These are phyloP conservation scores for Hermaeophaga mercurialis DNA, from an alignment of 2,888 invertebrate species.

Conservation along the genomic window DNA sequence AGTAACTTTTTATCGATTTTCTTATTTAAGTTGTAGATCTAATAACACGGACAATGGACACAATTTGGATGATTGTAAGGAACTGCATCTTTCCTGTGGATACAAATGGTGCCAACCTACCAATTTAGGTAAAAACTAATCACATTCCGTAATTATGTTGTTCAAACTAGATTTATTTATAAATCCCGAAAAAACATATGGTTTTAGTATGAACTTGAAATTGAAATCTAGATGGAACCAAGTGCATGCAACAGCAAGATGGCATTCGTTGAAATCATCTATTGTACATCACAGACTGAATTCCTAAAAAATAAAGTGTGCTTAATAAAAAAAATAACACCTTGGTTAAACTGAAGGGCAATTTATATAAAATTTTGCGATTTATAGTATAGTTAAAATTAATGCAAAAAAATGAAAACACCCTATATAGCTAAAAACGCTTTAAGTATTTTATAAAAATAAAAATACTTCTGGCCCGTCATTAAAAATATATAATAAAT, in stretches of 20 bases:
- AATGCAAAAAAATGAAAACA: not conserved
- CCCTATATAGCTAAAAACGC: not conserved
- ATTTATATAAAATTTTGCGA: not conserved
- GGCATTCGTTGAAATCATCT: not conserved
- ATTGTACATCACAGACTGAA: not conserved
- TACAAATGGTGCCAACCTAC: too few relatives aligned
- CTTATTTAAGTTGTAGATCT: too few relatives aligned
- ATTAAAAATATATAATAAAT: not conserved
- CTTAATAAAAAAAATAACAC: not conserved
- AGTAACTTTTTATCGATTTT: too few relatives aligned
- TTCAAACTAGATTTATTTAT: too few relatives aligned
- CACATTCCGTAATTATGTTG: too few relatives aligned
- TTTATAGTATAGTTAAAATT: slow-evolving; percentile 6
- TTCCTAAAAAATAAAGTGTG: not conserved
- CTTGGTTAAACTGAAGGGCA: not conserved
- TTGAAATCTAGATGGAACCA: too few relatives aligned
- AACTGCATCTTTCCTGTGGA: too few relatives aligned
- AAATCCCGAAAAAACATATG: too few relatives aligned
- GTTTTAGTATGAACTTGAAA: too few relatives aligned
- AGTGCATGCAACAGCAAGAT: not conserved
- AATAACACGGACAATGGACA: too few relatives aligned
- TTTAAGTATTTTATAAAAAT: not conserved
- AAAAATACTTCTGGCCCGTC: not conserved
- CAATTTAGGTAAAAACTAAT: too few relatives aligned
- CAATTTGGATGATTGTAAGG: too few relatives aligned